phyloP scores from a whole-genome alignment of 1,140 invertebrate genomes.

The Drosophila quadrilineata region DNA sequence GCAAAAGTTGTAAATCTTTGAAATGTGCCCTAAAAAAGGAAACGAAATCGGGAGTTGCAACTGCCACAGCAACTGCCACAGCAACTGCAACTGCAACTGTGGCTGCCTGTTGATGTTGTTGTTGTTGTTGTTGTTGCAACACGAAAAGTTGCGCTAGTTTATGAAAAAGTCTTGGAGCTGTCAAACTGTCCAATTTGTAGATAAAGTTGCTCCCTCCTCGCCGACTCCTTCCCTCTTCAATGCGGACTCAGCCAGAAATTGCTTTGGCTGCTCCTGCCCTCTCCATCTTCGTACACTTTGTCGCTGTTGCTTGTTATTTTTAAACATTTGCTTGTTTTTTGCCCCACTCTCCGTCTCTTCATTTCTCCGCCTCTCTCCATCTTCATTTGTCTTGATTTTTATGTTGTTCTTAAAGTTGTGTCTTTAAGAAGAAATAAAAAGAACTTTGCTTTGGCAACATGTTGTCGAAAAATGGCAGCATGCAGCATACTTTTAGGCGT shows the following conservation, averaged over 20 bases:
- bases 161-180: constrained; percentile 56
- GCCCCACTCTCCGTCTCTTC: background rate
- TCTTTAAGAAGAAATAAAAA: constrained; percentile 39
- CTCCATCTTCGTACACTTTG: background rate
- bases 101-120: background rate
- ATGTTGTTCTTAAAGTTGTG: constrained; percentile 21
- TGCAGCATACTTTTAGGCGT: constrained; percentile 33
- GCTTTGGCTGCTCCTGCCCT: background rate
- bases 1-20: constrained; percentile 40
- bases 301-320: background rate
- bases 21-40: constrained; percentile 26
- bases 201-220: constrained; percentile 38
- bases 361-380: background rate
- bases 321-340: no score
- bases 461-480: constrained; percentile 39
- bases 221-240: background rate
- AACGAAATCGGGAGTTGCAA: constrained; percentile 3
- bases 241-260: no score
- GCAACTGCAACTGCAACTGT: no score
- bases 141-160: constrained; percentile 52
- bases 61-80: no score
- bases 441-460: constrained; percentile 44
- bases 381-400: background rate
- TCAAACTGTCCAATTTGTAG: constrained; percentile 59
- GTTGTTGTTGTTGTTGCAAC: constrained; percentile 7